phyloP scores from a whole-genome alignment of 2,888 invertebrate genomes.

The Eulithis prunata region DNA sequence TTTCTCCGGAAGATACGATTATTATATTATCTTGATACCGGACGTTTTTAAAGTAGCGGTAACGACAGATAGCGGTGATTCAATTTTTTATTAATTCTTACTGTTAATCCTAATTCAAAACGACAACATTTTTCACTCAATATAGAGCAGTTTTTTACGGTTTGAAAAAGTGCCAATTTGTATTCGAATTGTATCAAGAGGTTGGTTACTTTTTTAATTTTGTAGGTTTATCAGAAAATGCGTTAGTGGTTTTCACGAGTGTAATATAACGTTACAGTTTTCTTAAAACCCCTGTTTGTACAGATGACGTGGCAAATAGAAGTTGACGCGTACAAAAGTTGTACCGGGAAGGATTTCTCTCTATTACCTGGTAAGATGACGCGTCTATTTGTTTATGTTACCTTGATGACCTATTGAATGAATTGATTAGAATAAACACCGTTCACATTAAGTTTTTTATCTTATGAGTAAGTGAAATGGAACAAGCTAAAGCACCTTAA shows the following conservation, averaged over 20 bases:
- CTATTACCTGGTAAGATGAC: conserved; percentile 33
- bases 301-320: conserved; percentile 31
- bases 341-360: conserved; percentile 30
- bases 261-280: not conserved
- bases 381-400: conserved; percentile 15
- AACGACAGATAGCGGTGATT: not conserved
- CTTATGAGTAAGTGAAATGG: not conserved
- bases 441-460: no score
- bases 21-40: conserved; percentile 35
- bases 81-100: no score
- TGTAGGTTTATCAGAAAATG: no score
- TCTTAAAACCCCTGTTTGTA: not conserved
- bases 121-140: no score
- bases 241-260: not conserved
- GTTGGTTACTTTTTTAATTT: no score
- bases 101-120: no score
- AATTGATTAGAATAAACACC: no score
- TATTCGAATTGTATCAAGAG: no score
- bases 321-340: conserved; percentile 28
- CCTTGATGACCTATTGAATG: no score
- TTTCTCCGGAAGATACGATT: conserved; percentile 37
- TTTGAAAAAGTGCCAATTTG: no score
- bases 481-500: no score
- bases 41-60: not conserved
- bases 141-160: no score